Conservation (phyloP, 2,113 vertebrate species). For the Chloropsis hardwickii region DNA sequence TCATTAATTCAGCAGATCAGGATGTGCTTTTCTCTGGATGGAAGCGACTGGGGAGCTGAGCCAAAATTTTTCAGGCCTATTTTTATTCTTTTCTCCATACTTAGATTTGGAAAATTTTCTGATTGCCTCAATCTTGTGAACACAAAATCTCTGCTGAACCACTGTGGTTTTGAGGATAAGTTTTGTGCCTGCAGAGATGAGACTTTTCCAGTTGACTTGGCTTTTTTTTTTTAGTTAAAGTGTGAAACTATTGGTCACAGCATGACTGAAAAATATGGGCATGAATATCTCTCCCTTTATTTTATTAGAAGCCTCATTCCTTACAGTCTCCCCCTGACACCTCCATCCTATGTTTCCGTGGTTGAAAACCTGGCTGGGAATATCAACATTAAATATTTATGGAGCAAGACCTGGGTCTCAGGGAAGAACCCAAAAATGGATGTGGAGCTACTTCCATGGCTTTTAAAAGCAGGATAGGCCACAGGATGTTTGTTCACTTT, state of each 20-base stretch:
- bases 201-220: neutral
- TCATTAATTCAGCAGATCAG: conserved; percentile 36
- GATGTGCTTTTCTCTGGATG: conserved; percentile 27
- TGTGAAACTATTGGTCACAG: neutral
- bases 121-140: neutral
- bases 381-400: neutral
- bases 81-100: conserved; percentile 36
- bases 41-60: neutral
- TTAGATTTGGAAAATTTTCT: conserved; percentile 18
- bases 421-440: neutral
- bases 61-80: conserved; percentile 33
- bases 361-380: neutral
- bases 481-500: neutral
- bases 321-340: neutral
- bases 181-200: neutral
- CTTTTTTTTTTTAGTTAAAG: neutral
- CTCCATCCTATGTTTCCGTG: neutral
- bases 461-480: neutral
- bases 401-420: neutral
- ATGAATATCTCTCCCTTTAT: neutral
- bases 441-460: neutral
- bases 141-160: neutral
- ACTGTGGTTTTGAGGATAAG: neutral
- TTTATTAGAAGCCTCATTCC: neutral
- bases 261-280: neutral